Evolutionary conservation across 2,797 vertebrate species (phyloP), one percentile per base, ranked within the genome.

Genomic region (Cyprinodon diabolis): DNA sequence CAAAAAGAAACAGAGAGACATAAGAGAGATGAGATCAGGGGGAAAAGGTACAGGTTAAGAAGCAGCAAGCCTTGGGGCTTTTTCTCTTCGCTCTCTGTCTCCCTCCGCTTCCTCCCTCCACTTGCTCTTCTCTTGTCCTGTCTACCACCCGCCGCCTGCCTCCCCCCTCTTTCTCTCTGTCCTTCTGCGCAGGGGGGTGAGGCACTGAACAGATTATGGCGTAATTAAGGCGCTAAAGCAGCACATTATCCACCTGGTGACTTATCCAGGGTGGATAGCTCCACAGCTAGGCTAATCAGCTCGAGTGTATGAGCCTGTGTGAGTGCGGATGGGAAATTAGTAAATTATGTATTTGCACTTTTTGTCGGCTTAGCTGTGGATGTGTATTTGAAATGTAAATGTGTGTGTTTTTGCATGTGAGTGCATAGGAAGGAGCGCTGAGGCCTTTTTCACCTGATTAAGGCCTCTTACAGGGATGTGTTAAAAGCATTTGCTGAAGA

Each of bases 211-310:
- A 97, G 97, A 99, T 99, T 98, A 99, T 96, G 95, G 95, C 95
- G 91, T 98, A 98, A 99, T 99, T 98, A 98, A 97, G 96, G 96
- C 96, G 95, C 96, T 97, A 97, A 98, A 98, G 96, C 96, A 95
- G 95, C 94, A 95, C 97, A 98, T 98, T 98, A 97, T 98, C 96
- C 97, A 99, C 97, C 97, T 98, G 97, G 97, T 97, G 97, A 96
- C 95, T 92, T 94, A 92, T 90, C 89, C 81, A 63, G 74, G 84
- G 90, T 88, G 91, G 91, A 87, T 93, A 93, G 89, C 89, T 76
- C 84, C 21, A 21, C 63, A 71, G 96, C 96, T 95, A 95, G 95
- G 95, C 96, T 98, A 98, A 98, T 99, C 96, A 96, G 95, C 94
- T 93, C 65, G 0, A 80, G 68, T 87, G 86, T 83, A 76, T 83